A percentile compares a stretch with the other conserved stretches of the same genome.
Evolutionary conservation across 2,113 vertebrate genomes (phyloP).

Genomic region (Phocoena sinus): DNA sequence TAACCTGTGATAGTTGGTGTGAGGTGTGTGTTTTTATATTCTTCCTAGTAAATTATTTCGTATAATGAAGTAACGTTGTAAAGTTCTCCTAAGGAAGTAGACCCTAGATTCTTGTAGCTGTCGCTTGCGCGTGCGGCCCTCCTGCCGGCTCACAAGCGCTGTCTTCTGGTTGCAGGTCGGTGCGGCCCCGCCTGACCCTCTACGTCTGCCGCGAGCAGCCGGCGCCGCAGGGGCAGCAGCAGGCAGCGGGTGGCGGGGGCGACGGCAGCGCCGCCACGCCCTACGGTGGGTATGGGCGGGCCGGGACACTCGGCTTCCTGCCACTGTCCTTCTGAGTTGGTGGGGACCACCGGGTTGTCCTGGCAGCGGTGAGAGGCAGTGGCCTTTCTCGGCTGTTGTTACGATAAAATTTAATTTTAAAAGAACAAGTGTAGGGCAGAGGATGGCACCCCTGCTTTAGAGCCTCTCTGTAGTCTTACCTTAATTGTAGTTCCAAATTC

Average conservation of each 20-base stretch:
- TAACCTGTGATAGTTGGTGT: conserved; percentile 63
- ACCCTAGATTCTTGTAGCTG: not conserved
- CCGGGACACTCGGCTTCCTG: accelerated
- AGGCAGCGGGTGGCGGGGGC: conserved; percentile 81
- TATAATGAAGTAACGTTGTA: not conserved
- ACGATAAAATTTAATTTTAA: not conserved
- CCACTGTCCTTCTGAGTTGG: no score
- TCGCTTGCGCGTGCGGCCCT: not conserved
- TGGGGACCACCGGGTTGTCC: not conserved
- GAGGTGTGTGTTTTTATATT: conserved; percentile 61
- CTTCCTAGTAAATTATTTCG: conserved; percentile 15
- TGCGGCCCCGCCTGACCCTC: conserved; percentile 92
- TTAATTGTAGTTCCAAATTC: not conserved
- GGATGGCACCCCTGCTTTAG: not conserved
- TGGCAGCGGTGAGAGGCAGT: not conserved
- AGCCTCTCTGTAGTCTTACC: not conserved
- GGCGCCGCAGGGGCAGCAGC: conserved; percentile 81
- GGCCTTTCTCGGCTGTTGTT: not conserved
- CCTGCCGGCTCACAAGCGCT: not conserved
- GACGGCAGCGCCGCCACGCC: conserved; percentile 83
- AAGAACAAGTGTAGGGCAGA: not conserved
- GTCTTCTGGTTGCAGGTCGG: conserved; percentile 82
- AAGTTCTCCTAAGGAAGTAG: not conserved
- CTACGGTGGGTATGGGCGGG: conserved; percentile 80
- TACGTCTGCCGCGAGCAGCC: conserved; percentile 90